A percentile compares a stretch with the other conserved stretches of the same genome.
phyloP scores from a whole-genome alignment of 37 sponge, comb jelly and placozoan species.

The Hormiphora californensis region DNA sequence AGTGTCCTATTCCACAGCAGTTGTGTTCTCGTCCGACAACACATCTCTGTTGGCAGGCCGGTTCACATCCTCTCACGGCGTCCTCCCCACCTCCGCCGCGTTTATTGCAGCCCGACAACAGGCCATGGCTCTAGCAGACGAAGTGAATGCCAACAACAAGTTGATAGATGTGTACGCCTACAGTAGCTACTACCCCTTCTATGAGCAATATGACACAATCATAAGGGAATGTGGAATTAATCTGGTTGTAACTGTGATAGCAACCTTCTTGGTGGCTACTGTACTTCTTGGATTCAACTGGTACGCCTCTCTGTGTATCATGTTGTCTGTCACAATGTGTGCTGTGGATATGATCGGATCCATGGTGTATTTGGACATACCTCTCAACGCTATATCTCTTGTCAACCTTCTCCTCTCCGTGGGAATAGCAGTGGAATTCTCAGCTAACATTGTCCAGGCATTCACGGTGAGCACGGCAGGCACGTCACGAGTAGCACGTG shows the following conservation, averaged over 20 bases:
- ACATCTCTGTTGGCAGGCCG: not conserved
- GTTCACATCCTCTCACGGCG: constrained; percentile 45
- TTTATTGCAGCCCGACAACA: constrained; percentile 44
- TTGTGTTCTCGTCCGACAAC: not conserved
- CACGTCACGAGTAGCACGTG: not conserved
- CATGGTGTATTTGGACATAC: constrained; percentile 48
- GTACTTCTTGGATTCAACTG: not conserved
- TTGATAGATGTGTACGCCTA: constrained; percentile 32
- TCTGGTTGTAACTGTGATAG: not conserved
- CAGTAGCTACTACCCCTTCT: constrained; percentile 28
- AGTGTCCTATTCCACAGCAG: constrained; percentile 25
- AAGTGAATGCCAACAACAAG: constrained; percentile 24
- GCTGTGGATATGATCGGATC: constrained; percentile 22
- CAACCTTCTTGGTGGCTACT: not conserved
- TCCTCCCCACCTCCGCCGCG: constrained; percentile 1
- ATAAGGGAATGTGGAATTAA: not conserved
- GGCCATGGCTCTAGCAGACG: not conserved
- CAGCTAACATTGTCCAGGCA: constrained; percentile 23
- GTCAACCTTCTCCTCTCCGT: constrained; percentile 52
- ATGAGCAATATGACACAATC: constrained; percentile 47
- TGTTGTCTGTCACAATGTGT: constrained; percentile 41
- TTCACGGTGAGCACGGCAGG: not conserved
- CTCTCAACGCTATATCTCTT: constrained; percentile 30
- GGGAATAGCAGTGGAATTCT: constrained; percentile 50
- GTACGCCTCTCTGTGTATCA: not conserved